These are phyloP conservation scores for Rotaria magnacalcarata DNA, from an alignment of 2,888 invertebrate species.

Conservation along the genomic window DNA sequence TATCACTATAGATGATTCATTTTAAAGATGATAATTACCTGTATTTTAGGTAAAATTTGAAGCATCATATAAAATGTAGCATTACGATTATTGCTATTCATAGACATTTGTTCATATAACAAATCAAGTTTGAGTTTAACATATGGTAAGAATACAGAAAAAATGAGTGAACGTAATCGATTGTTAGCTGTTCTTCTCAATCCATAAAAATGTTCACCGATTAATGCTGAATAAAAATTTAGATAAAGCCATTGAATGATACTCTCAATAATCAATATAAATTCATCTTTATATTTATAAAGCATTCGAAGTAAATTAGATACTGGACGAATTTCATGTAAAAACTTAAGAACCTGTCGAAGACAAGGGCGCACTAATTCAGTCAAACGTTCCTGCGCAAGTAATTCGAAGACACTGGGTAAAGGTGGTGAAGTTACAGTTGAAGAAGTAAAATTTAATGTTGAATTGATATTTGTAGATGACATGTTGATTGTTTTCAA, in stretches of 20 bases:
- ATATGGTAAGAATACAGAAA: slow-evolving; percentile 13
- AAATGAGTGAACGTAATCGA: background rate
- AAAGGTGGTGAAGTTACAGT: background rate
- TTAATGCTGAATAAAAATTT: background rate
- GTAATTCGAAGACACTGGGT: slow-evolving; percentile 21
- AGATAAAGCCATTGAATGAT: slow-evolving; percentile 10
- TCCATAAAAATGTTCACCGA: slow-evolving; percentile 34
- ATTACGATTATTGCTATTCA: background rate
- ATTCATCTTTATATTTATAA: slow-evolving; percentile 25
- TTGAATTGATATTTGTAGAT: background rate
- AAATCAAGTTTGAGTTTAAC: background rate
- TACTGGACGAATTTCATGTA: background rate
- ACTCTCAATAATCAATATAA: background rate
- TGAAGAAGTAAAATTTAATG: background rate
- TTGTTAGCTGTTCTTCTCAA: background rate
- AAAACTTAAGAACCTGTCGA: background rate
- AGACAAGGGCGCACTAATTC: background rate
- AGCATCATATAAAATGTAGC: background rate
- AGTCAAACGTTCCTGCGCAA: slow-evolving; percentile 14
- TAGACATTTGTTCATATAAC: background rate
- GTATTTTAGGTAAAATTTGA: slow-evolving; percentile 8
- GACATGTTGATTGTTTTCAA: background rate
- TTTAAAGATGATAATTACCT: background rate
- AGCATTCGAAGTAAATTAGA: background rate
- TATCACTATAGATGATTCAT: no score